phyloP scores from a whole-genome alignment of 2,113 vertebrate species.

The chimpanzee (Pan troglodytes) region DNA sequence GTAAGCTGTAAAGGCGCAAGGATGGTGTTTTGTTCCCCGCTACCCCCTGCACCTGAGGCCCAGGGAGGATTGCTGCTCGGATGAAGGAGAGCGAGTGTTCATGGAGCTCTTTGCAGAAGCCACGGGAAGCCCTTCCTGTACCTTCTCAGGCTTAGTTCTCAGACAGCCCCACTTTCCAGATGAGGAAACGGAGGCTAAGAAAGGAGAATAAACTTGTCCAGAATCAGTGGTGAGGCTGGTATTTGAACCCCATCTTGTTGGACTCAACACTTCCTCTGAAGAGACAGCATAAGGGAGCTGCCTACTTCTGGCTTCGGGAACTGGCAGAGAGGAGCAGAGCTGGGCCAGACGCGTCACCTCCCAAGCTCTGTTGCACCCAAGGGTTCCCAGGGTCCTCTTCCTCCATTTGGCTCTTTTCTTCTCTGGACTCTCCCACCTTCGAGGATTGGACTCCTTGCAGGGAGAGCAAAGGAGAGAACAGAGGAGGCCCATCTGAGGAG shows the following conservation, averaged over 20 bases:
- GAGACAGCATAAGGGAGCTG: not conserved
- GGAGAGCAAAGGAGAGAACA: too few relatives aligned
- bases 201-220: not conserved
- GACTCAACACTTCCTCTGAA: not conserved
- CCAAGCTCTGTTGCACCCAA: not conserved
- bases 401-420: not conserved
- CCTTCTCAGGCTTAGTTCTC: too few relatives aligned
- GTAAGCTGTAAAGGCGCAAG: not conserved
- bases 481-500: too few relatives aligned
- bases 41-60: too few relatives aligned
- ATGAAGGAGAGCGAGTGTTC: too few relatives aligned
- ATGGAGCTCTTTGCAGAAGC: too few relatives aligned
- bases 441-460: too few relatives aligned
- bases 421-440: too few relatives aligned
- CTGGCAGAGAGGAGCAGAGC: rapidly evolving
- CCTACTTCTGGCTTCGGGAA: not conserved
- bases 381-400: not conserved
- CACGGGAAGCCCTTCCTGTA: too few relatives aligned
- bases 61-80: too few relatives aligned
- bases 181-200: not conserved
- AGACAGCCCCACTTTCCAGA: too few relatives aligned
- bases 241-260: not conserved
- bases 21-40: too few relatives aligned
- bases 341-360: not conserved
- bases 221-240: not conserved